Conservation (phyloP, 2,113 vertebrate species). For the Laterallus jamaicensis region DNA sequence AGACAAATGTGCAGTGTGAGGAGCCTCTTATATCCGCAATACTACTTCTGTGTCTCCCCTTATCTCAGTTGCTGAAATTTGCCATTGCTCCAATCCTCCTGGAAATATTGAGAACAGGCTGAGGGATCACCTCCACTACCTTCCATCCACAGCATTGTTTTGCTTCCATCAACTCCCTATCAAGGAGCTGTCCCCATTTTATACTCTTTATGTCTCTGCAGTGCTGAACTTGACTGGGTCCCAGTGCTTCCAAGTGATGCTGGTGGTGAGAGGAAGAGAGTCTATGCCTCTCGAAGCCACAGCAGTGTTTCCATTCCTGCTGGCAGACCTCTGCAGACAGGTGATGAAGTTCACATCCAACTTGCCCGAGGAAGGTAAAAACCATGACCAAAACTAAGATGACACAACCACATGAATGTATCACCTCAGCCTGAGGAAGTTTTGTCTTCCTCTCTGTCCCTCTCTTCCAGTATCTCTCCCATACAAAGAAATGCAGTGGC, state of each 20-base stretch:
- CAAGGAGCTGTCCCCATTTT: not conserved
- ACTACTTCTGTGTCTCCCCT: not conserved
- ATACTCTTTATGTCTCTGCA: not conserved
- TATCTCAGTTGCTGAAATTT: slow-evolving; percentile 3
- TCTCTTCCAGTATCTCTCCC: not conserved
- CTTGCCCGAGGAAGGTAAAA: not conserved
- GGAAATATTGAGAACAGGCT: not conserved
- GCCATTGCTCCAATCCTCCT: not conserved
- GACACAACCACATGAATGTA: no score
- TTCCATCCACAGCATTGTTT: not conserved
- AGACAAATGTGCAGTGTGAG: not conserved
- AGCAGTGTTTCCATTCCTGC: not conserved
- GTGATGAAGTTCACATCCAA: not conserved
- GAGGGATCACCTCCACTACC: not conserved
- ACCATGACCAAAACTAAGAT: not conserved
- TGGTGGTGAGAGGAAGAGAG: not conserved
- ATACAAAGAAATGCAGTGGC: not conserved
- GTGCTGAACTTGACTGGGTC: not conserved
- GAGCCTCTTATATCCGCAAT: not conserved
- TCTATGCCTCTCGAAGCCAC: not conserved
- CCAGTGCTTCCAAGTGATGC: not conserved
- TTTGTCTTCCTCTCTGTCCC: not conserved
- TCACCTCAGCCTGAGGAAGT: not conserved
- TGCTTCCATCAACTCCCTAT: not conserved
- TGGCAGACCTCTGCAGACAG: not conserved